These are phyloP conservation scores for Lysiphlebus fabarum DNA, from an alignment of 1,140 invertebrate genomes.

Conservation along the genomic window DNA sequence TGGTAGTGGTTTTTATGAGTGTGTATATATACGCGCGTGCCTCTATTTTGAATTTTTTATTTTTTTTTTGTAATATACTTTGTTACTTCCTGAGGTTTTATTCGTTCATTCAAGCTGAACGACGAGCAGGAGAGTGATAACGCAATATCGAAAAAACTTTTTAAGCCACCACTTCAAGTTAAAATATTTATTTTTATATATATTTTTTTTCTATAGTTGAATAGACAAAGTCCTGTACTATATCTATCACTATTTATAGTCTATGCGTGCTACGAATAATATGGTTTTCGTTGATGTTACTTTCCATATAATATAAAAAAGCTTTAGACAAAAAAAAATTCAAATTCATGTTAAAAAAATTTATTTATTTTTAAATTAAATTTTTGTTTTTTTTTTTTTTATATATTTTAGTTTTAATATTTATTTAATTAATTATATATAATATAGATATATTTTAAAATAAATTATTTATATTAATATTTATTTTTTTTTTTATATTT, in stretches of 20 bases:
- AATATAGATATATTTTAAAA: too few species aligned
- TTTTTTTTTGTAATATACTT: conserved; percentile 10
- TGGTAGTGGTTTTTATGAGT: not conserved
- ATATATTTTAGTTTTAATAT: too few species aligned
- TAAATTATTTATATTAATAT: too few species aligned
- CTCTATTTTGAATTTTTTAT: conserved; percentile 11
- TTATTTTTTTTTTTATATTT: too few species aligned
- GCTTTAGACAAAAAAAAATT: too few species aligned
- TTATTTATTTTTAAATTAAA: too few species aligned
- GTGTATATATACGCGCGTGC: not conserved
- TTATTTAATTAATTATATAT: too few species aligned
- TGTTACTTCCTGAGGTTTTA: not conserved
- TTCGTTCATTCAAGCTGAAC: conserved; percentile 17
- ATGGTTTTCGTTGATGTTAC: conserved; percentile 23
- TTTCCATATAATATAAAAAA: not conserved
- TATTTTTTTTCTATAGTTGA: not conserved
- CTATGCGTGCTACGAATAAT: conserved; percentile 41
- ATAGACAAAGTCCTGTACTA: conserved; percentile 24
- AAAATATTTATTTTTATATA: conserved; percentile 30
- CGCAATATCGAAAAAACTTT: conserved; percentile 40
- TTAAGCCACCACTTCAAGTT: conserved; percentile 36
- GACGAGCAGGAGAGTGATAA: conserved; percentile 41
- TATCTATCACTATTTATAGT: conserved; percentile 43
- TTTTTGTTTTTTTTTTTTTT: too few species aligned
- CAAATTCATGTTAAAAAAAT: too few species aligned